phyloP scores from a whole-genome alignment of 2,888 invertebrate species.

The Hypercompe scribonia region DNA sequence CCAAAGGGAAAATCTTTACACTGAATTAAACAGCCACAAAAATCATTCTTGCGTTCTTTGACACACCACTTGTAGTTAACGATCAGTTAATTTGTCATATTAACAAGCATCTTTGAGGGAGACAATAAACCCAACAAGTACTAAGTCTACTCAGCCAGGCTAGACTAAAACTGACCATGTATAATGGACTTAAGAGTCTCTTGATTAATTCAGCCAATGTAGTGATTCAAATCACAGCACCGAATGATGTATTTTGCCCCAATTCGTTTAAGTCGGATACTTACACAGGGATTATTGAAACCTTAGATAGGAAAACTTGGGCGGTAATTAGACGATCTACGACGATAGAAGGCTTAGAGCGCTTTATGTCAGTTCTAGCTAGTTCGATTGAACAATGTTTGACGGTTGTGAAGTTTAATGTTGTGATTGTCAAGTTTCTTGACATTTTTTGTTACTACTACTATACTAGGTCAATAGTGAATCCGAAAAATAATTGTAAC shows the following conservation, averaged over 20 bases:
- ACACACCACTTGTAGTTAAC: not conserved
- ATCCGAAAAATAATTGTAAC: too few species aligned
- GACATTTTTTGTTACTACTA: not conserved
- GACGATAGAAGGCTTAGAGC: slow-evolving; percentile 29
- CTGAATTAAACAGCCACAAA: too few species aligned
- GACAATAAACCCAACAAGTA: not conserved
- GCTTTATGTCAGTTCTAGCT: slow-evolving; percentile 32
- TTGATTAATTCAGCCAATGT: slow-evolving; percentile 28
- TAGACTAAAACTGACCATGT: slow-evolving; percentile 7
- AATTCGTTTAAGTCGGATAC: slow-evolving; percentile 30
- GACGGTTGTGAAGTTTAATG: not conserved
- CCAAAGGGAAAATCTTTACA: too few species aligned
- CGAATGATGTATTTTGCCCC: slow-evolving; percentile 18
- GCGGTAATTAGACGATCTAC: slow-evolving; percentile 39
- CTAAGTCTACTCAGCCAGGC: not conserved
- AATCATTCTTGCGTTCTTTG: not conserved
- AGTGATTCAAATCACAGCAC: slow-evolving; percentile 16
- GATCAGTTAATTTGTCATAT: not conserved
- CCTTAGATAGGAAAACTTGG: slow-evolving; percentile 44
- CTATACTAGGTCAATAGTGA: too few species aligned
- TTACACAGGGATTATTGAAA: slow-evolving; percentile 31
- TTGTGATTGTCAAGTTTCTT: slow-evolving; percentile 18
- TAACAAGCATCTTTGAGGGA: not conserved
- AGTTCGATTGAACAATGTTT: slow-evolving; percentile 16
- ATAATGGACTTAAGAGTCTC: slow-evolving; percentile 14